Conservation (phyloP, 2,888 invertebrate species). For the Eupithecia tripunctaria region DNA sequence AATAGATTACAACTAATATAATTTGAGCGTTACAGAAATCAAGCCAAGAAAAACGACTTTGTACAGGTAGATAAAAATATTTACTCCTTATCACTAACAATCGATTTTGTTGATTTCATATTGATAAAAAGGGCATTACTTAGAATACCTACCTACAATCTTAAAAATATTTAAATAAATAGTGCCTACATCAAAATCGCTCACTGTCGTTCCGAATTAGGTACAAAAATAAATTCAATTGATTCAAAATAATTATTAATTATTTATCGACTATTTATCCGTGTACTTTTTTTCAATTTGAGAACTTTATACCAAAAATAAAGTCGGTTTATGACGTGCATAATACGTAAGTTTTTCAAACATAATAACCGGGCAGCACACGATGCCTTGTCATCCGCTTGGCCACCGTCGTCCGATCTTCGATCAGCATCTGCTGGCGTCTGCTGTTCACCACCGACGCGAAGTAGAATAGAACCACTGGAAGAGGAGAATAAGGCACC, state of each 20-base stretch:
- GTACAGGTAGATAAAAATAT: neutral
- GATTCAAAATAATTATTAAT: no score
- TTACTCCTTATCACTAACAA: neutral
- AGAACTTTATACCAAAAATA: neutral
- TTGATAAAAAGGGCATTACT: neutral
- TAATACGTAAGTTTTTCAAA: conserved; percentile 20
- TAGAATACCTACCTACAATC: no score
- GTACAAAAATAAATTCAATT: neutral
- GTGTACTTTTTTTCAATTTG: no score
- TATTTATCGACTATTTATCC: no score
- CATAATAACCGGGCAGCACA: conserved; percentile 52
- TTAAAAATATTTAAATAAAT: no score
- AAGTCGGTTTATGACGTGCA: neutral
- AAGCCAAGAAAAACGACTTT: no score
- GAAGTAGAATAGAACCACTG: conserved; percentile 65
- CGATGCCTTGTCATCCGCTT: conserved; percentile 53
- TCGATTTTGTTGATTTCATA: neutral
- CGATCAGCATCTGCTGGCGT: conserved; percentile 58
- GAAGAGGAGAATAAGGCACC: conserved; percentile 33
- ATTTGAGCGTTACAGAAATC: no score
- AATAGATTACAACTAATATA: no score
- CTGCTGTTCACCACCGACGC: conserved; percentile 67
- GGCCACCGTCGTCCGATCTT: conserved; percentile 53
- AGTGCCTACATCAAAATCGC: no score
- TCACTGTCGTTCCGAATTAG: neutral